Evolutionary conservation across 1,140 invertebrate genomes (phyloP).

Genomic region (Dysdera silvatica): DNA sequence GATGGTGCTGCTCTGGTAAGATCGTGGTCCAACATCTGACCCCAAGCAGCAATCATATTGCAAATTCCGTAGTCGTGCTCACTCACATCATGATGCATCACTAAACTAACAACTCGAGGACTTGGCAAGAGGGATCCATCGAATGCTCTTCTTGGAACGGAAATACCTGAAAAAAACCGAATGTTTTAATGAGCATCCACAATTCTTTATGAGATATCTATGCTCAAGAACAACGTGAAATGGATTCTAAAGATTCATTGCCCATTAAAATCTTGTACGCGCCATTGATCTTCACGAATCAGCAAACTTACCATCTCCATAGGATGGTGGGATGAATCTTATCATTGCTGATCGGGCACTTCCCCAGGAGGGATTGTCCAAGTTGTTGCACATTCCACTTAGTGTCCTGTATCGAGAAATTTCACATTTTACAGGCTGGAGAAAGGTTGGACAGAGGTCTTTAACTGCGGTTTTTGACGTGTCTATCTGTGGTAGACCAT

Average conservation of each 20-base stretch:
- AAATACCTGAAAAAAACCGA: conserved; percentile 30
- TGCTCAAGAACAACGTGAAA: not conserved
- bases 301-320: conserved; percentile 44
- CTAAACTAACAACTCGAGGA: conserved; percentile 32
- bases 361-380: conserved; percentile 32
- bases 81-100: conserved; percentile 35
- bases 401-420: conserved; percentile 28
- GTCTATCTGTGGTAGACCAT: conserved; percentile 75
- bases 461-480: conserved; percentile 77
- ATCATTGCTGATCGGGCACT: conserved; percentile 56
- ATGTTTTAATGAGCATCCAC: not conserved
- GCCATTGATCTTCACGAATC: too few species aligned
- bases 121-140: conserved; percentile 32
- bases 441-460: conserved; percentile 75
- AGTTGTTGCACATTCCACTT: conserved; percentile 31
- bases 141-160: conserved; percentile 29
- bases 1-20: conserved; percentile 32
- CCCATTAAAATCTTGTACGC: not conserved
- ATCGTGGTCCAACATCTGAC: conserved; percentile 37
- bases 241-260: not conserved
- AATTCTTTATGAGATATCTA: not conserved
- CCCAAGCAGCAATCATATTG: conserved; percentile 34
- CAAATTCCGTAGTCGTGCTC: conserved; percentile 34
- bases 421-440: conserved; percentile 48
- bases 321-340: conserved; percentile 42